Conservation (phyloP, 2,113 vertebrate species). For the Pseudorasbora parva region DNA sequence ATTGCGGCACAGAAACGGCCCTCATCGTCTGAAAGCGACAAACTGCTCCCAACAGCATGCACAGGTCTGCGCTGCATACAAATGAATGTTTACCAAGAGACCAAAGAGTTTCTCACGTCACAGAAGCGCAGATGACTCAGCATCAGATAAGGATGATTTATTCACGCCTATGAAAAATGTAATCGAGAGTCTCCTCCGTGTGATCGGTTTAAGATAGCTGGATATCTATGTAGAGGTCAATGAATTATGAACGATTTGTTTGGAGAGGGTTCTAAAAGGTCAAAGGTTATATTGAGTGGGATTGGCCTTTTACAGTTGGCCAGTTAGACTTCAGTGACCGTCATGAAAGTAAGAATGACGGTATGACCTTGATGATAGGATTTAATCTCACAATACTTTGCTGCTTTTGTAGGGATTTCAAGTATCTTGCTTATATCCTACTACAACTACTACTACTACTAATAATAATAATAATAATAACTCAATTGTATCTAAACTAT, state of each 20-base stretch:
- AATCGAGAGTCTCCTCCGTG: neutral
- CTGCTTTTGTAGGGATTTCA: too few species aligned
- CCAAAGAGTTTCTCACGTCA: slow-evolving; percentile 17
- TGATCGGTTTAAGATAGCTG: slow-evolving; percentile 3
- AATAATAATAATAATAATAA: too few species aligned
- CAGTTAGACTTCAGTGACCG: neutral
- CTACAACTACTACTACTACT: too few species aligned
- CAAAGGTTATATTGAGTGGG: neutral
- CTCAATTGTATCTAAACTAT: too few species aligned
- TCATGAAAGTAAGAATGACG: neutral
- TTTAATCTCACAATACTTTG: too few species aligned
- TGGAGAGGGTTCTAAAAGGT: neutral
- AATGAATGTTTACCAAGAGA: slow-evolving; percentile 45
- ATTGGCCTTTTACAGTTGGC: neutral
- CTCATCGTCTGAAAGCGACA: slow-evolving; percentile 39
- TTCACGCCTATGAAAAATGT: neutral
- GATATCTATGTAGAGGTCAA: neutral
- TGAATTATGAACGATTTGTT: slow-evolving; percentile 17
- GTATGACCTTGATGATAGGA: too few species aligned
- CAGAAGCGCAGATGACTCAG: neutral
- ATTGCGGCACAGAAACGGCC: slow-evolving; percentile 41
- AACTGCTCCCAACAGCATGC: slow-evolving; percentile 31
- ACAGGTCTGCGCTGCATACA: slow-evolving; percentile 39
- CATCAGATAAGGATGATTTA: slow-evolving; percentile 38
- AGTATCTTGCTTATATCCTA: too few species aligned